Base-by-base conservation (phyloP, 2,888 invertebrate genomes). In the Herminia tarsipennalis region DNA sequence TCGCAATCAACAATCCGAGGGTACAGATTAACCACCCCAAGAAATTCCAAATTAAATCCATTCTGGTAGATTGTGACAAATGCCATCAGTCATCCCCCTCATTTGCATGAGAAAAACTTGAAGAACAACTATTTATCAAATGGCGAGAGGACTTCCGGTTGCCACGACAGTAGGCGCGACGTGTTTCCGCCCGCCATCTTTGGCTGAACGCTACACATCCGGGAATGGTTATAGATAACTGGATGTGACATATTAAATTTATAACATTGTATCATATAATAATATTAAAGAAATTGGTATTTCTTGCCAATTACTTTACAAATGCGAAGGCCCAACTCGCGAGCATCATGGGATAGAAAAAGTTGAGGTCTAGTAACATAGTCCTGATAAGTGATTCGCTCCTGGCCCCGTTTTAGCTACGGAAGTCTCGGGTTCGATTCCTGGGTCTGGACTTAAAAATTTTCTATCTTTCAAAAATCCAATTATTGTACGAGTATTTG, bases 51-150 rank as follows among this genome's bases (percentile, higher is more conserved):
- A 90, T 90, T 88, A 90, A 91, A 90, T 90, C 85, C 85, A 84
- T 85, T 86, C 83, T 78, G 83, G 85, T 81, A 84, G 86, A 88
- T 89, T 87, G 90, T 89, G 88, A 90, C 90, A 87, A 89, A 82
- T 83, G 81, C 83, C 78, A 90, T 91, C 81, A 85, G 88, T 91
- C 90, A 91, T 90, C 79, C 88, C 88, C 90, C 88, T 89, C 88
- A 90, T 90, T 89, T 91, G 88, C 90, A 90, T 90, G 86, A 88
- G 88, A 89, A 90, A 89, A 90, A 90, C 89, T 86, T 83, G 81
- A 88, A 88, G 90, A 89, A 90, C 90, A 89, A 90, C 90, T 91
- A 91, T 91, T 91, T 91, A 90, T 91, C 90, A 91, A 91, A 89
- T 86, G 80, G 88, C 79, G 70, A 83, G 82, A 75, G 86, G 74